These are phyloP conservation scores for Temnothorax rugatulus DNA, from an alignment of 2,888 invertebrate genomes.

Conservation along the genomic window DNA sequence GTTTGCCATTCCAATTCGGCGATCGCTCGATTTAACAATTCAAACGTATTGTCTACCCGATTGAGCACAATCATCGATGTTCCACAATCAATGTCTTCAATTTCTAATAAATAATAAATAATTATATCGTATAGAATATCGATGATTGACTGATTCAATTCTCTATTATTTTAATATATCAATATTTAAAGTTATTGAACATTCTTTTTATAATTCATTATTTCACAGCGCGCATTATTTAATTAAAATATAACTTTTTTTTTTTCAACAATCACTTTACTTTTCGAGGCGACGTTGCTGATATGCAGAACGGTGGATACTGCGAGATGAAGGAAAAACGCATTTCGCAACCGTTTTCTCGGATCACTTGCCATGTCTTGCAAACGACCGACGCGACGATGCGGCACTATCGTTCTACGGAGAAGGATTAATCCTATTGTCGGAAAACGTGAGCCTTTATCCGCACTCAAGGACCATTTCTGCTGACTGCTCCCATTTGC, in stretches of 20 bases:
- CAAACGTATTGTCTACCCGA: conserved; percentile 67
- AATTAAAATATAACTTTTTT: neutral
- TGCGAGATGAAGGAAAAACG: neutral
- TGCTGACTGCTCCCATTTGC: neutral
- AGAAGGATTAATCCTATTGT: conserved; percentile 10
- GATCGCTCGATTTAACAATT: conserved; percentile 66
- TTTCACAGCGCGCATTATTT: neutral
- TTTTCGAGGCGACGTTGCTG: neutral
- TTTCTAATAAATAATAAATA: neutral
- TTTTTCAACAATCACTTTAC: neutral
- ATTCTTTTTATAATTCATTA: neutral
- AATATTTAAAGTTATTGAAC: neutral
- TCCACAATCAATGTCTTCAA: neutral
- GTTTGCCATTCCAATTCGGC: conserved; percentile 72
- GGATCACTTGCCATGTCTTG: neutral
- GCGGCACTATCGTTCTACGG: neutral
- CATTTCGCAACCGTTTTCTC: neutral
- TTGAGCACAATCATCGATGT: conserved; percentile 14
- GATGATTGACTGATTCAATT: neutral
- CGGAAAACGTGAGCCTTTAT: neutral
- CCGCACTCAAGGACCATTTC: neutral
- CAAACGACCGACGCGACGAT: neutral
- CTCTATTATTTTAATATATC: neutral
- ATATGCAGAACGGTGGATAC: neutral
- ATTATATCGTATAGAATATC: neutral